Percentiles rank a stretch among this genome's conserved stretches.
Conservation (phyloP, 2,888 invertebrate species). For the Pinctada fucata region DNA sequence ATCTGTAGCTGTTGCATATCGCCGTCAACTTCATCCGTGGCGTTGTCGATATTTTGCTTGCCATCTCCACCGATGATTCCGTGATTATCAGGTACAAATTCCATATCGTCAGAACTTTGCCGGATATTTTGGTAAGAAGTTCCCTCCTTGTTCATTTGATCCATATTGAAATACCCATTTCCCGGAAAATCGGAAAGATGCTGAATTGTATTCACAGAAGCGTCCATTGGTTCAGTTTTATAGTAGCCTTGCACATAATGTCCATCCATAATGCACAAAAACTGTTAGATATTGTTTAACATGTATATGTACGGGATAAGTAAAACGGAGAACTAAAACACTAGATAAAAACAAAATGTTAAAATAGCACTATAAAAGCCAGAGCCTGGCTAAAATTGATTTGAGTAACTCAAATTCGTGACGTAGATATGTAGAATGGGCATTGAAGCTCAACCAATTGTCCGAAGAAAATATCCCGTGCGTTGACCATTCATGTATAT, state of each 20-base stretch:
- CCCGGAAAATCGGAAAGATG: no score
- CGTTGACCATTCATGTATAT: no score
- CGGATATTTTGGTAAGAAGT: neutral
- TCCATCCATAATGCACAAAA: neutral
- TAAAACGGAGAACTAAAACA: neutral
- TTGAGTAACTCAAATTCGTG: slow-evolving; percentile 26
- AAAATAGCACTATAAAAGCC: slow-evolving; percentile 18
- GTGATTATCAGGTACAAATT: neutral
- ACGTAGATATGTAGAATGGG: neutral
- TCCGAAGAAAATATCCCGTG: neutral
- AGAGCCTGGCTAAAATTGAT: slow-evolving; percentile 13
- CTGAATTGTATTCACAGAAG: neutral
- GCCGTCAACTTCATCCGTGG: neutral
- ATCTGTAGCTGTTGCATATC: neutral
- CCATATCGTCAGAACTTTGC: neutral
- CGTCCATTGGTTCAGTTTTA: neutral
- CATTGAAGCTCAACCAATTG: neutral
- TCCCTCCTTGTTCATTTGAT: neutral
- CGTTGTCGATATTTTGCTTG: neutral
- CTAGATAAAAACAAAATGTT: neutral
- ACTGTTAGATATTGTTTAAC: neutral
- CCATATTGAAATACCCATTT: slow-evolving; percentile 6
- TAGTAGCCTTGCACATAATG: neutral
- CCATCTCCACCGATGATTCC: neutral
- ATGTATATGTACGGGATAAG: neutral